Base-by-base conservation (phyloP, 2,797 vertebrate species). In the Anguilla anguilla region DNA sequence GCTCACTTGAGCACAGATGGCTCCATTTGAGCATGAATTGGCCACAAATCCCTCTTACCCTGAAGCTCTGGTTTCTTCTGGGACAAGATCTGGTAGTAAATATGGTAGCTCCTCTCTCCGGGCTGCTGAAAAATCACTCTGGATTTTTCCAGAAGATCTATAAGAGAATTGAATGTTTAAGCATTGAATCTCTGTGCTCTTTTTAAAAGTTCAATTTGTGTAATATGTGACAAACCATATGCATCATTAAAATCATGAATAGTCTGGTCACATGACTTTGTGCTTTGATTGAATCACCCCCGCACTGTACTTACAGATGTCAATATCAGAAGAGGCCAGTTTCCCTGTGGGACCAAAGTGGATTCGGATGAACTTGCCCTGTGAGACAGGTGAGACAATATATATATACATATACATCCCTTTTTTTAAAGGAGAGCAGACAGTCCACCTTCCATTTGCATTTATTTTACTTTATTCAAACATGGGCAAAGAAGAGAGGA, bases 121-220 rank as follows among this genome's bases (percentile, higher is more conserved):
- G 97, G 98, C 92, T 98, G 97, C 95, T 99, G 98, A 94, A 99
- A 99, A 96, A 98, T 99, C 92, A 99, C 98, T 94, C 98, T 96
- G 55, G 98, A 99, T 97, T 99, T 99, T 96, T 99, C 98, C 96
- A 99, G 94, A 88, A 99, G 97, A 93, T 99, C 98, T 99, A 87
- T 82, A 91, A 89, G 81, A 28, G 88, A 90, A 91, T 79, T 19
- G 3, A 79, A 39, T 35, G 69, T 74, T 15, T 74, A 31, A 35
- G 5, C 9, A 74, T 39, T 17, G 31, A 74, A 74, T 10, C 28
- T 39, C 31, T 74, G 3, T 31, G 67, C 6, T 74, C 2, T 39
- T 4, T 35, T 79, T 79, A 3, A 0, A 7, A 79, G 3, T 77
- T 35, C 10, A 39, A 67, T n/a, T 7, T 67, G 5, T 28, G 25